A percentile compares a stretch with the other conserved stretches of the same genome.
phyloP scores from a whole-genome alignment of 2,797 vertebrate species.

The Columba guinea region DNA sequence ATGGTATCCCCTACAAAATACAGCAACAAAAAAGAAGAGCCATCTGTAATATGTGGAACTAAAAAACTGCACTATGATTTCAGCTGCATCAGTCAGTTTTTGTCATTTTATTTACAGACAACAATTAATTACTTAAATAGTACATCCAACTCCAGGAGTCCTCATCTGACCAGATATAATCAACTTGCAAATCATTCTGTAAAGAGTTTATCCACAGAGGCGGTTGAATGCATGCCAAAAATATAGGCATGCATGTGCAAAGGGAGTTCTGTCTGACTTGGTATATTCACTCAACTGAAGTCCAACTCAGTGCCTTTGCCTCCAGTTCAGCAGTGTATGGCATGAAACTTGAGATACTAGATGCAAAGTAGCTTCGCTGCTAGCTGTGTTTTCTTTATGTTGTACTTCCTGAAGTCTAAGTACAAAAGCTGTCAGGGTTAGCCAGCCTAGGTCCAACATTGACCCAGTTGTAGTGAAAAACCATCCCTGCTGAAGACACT shows the following conservation, averaged over 20 bases:
- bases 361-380: not conserved
- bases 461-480: not conserved
- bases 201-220: not conserved
- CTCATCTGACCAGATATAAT: not conserved
- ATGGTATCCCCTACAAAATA: not conserved
- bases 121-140: not conserved
- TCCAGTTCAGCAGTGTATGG: not conserved
- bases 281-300: not conserved
- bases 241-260: not conserved
- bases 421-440: not conserved
- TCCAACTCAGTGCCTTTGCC: not conserved
- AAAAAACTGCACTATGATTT: not conserved
- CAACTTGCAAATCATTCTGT: not conserved
- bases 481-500: not conserved
- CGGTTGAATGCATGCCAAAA: not conserved
- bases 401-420: not conserved
- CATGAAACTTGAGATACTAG: not conserved
- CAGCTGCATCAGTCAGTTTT: not conserved
- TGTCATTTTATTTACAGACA: not conserved
- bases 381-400: not conserved
- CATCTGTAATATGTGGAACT: not conserved
- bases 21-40: not conserved
- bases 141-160: not conserved
- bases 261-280: not conserved
- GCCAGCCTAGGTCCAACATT: not conserved